Base-by-base conservation (phyloP, 2,797 vertebrate genomes). In the Pristis pectinata region DNA sequence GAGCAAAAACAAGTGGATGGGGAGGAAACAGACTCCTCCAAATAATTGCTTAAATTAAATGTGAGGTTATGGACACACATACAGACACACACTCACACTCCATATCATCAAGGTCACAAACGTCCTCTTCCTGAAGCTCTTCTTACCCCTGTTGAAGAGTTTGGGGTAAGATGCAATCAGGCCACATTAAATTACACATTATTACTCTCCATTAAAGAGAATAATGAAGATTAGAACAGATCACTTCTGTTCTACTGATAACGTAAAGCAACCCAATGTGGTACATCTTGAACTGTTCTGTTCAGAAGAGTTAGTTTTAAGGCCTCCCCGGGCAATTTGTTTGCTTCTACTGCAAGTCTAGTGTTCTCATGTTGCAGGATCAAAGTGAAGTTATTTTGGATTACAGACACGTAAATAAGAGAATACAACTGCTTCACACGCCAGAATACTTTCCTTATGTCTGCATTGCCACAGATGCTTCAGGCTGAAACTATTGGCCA, bases 311-410 rank as follows among this genome's bases (percentile, higher is more conserved):
- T 56, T 49, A 76, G 49, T 76, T 70, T 53, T 76, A 94, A 53
- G 67, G 67, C 27, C 37, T 74, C 44, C 22, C 92, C 15, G 34
- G 92, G 67, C 41, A 44, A 74, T 76, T 53, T 72, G 70, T 94
- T 74, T 94, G 44, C 70, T 76, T 49, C 70, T 76, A 15, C 30
- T 53, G 92, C 70, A 1, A 49, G 41, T 53, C 24, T 34, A 72
- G 61, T 76, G 49, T 94, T 94, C 92, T 94, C 70, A 94, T 53
- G 41, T 74, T 94, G 44, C 67, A 94, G 67, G 92, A 74, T 94
- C 92, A 94, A 94, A 94, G 92, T 72, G 67, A 94, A 30, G 44
- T 94, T 74, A 76, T 94, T 72, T 74, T 76, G 70, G 67, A 94
- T 76, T 74, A 74, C 44, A 67, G 87, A 53, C 92, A 94, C 34